These are phyloP conservation scores for Passer montanus DNA, from an alignment of 2,113 vertebrate genomes.

Conservation along the genomic window DNA sequence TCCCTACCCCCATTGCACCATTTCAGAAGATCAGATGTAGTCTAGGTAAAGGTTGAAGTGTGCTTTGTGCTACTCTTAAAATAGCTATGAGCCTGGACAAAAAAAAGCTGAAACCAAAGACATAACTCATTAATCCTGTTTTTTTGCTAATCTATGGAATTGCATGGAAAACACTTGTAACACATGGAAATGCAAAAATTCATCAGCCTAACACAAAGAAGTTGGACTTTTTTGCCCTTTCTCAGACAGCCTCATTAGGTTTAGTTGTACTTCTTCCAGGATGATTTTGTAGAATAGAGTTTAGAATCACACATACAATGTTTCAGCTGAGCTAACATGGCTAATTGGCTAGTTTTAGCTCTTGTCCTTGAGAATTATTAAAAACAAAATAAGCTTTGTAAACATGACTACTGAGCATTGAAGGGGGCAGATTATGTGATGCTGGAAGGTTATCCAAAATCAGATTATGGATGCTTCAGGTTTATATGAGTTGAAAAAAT, in stretches of 20 bases:
- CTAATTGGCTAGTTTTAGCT: neutral
- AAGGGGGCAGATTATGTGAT: neutral
- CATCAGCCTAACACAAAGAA: neutral
- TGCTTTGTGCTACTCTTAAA: neutral
- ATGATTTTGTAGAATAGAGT: neutral
- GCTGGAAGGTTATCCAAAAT: neutral
- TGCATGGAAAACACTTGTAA: neutral
- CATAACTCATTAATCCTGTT: neutral
- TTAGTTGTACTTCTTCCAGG: neutral
- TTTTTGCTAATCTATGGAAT: neutral
- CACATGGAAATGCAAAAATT: neutral
- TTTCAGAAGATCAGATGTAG: neutral
- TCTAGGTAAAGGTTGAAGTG: neutral
- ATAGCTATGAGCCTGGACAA: neutral
- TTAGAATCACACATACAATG: neutral
- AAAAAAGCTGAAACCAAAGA: neutral
- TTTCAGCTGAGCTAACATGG: neutral
- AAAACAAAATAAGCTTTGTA: neutral
- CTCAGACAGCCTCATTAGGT: neutral
- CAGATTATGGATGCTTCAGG: neutral
- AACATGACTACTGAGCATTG: neutral
- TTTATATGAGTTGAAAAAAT: neutral
- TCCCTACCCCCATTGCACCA: fast-evolving
- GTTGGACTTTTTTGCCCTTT: neutral
- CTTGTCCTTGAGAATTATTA: neutral